Evolutionary conservation across 2,888 invertebrate genomes (phyloP), one percentile per base, ranked within the genome.

Genomic region (Drosophila quinaria): DNA sequence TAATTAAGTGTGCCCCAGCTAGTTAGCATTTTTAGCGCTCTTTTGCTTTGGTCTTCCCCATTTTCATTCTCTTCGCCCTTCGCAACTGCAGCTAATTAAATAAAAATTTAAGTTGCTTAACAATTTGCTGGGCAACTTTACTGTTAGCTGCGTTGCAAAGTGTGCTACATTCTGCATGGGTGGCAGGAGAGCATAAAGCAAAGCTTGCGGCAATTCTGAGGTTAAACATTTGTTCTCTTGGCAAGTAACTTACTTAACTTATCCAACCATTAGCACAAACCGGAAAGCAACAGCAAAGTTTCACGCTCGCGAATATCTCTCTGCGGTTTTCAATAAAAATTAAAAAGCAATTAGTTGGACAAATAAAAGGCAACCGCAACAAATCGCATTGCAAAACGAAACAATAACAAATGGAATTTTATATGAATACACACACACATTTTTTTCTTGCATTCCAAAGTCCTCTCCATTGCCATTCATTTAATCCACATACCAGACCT

Each of bases 1-100:
- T 87, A 87, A 86, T 84, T 87, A 87, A 87, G 87, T 86, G 81
- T 66, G 84, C 80, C 64, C 75, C 66, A 78, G 62, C 74, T 77
- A 78, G 80, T 80, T 79, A 74, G 74, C 74, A 74, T 80, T 79
- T 81, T 78, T 65, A 65, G 74, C 67, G 64, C 73, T 47, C 61
- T 66, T 73, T 66, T 65, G 41, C 72, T 64, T 44, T 60, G 59
- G 59, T 55, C n/a, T n/a, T 41, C 39, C 22, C n/a, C 44, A 13
- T 15, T 15, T 11, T 5, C n/a, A 5, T 33, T 11, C n/a, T 13
- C 13, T 4, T 10, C 25, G 25, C 33, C 25, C 13, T 9, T 13
- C 15, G 6, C 56, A 50, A 44, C 52, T 31, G 67, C 60, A 54
- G 66, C 77, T 85, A 85, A 85, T 86, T 85, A 85, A 85, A 85